Base-by-base conservation (phyloP, 2,888 invertebrate species). In the Drosophila helvetica region DNA sequence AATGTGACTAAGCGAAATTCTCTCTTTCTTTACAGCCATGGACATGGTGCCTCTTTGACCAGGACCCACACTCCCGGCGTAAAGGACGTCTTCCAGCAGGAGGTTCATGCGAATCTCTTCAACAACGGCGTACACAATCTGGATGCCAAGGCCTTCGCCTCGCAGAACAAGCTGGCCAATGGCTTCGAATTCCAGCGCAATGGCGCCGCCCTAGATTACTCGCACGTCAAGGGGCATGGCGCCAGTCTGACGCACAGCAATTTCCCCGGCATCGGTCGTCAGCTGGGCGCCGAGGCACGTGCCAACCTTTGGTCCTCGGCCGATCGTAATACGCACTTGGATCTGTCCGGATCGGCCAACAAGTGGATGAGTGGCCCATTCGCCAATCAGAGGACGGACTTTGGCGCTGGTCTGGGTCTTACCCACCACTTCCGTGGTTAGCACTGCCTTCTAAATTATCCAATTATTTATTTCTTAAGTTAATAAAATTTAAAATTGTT, bases 131-230 rank as follows among this genome's bases (percentile, higher is more conserved):
- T 58, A 0, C 88, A 90, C 66, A 90, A 79, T 12, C 48, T 90
- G 43, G 81, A 85, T 58, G 90, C 89, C 30, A 90, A 89, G 54
- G 90, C 69, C 4, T 90, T 90, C 22, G 82, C 80, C 50, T 90
- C 90, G 0, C 88, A 90, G 38, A 90, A 90, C 50, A 86, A 80
- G 17, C 73, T 89, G 15, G 85, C 90, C 52, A 90, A 90, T 63
- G 90, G 90, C 7, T 86, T 90, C n/a, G 67, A 90, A 54, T 90
- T 89, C 66, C 83, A 90, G 30, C 87, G 89, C 22, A 90, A 90
- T 54, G 90, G 90, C 8, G 89, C 79, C 45, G 90, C 87, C 7
- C 66, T 90, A 63, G 88, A 87, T 0, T 90, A 90, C 78, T 80
- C 88, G 0, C 79, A 90, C 50, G 66, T 77, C 33, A 86, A 90